Base-by-base conservation (phyloP, 1,140 invertebrate species). In the Nephila pilipes region DNA sequence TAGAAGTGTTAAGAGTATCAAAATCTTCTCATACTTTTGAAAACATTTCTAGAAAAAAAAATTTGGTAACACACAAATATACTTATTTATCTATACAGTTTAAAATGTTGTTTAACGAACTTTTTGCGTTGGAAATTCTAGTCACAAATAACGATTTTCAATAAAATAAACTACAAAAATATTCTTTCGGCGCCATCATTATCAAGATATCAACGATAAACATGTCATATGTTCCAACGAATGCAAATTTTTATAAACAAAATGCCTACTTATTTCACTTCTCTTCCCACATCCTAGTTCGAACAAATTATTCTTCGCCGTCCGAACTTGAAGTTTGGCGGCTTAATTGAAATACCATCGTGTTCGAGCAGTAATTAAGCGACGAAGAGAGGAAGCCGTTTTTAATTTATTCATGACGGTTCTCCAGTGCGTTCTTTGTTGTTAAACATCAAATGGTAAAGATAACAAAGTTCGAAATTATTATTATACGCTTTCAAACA, bases 271-370 rank as follows among this genome's bases (percentile, higher is more conserved):
- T 75, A 36, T 75, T 75, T 75, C 69, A 75, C 46, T 83, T 83
- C 38, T 25, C 38, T 83, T 46, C 80, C 80, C 80, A 54, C 80
- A 16, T 75, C 29, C 36, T 29, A 38, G 36, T 81, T 75, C 10
- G 12, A 83, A 54, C 46, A 83, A 83, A 83, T 83, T 83, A 83
- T 65, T 65, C 32, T 60, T 69, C 60, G 36, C 38, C 29, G 20
- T 36, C 36, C 18, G 58, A 60, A 22, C 58, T 60, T 29, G 38
- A 18, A 46, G 22, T 32, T 46, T 32, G 3, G 22, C 55, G 25
- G 83, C 18, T 32, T 87, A 87, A 69, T 87, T 87, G 85, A 87
- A 87, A 87, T 87, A 87, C 85, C 85, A 46, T 87, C 85, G 36
- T 38, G 85, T 32, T 65, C 32, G 60, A 22, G 20, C 32, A 69